Evolutionary conservation across 2,113 vertebrate species (phyloP).

Genomic region (human): DNA sequence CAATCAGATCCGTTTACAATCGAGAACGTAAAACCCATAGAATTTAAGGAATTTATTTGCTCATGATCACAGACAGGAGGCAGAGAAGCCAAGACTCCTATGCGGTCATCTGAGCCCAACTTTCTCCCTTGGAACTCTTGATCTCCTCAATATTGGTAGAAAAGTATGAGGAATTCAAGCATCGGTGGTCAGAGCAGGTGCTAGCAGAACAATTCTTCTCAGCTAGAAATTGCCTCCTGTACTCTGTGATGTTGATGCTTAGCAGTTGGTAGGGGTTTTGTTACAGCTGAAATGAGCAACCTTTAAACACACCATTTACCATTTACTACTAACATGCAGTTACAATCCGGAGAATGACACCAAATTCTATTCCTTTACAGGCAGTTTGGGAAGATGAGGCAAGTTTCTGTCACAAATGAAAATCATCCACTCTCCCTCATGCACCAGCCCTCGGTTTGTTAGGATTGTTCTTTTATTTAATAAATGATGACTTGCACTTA

Average conservation of each 20-base stretch:
- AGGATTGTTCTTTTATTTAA: neutral
- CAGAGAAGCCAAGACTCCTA: neutral
- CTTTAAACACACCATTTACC: slow-evolving; percentile 73
- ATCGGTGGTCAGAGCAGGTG: neutral
- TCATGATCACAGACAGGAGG: neutral
- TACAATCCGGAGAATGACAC: slow-evolving; percentile 60
- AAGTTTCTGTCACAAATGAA: neutral
- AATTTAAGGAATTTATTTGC: neutral
- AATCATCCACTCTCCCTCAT: neutral
- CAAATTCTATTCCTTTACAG: slow-evolving; percentile 35
- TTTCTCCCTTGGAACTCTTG: neutral
- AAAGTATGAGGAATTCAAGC: neutral
- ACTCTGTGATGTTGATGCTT: slow-evolving; percentile 34
- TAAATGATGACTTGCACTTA: neutral
- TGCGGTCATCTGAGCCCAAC: neutral
- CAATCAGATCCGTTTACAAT: neutral
- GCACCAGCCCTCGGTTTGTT: neutral
- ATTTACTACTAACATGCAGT: slow-evolving; percentile 54
- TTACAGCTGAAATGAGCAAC: slow-evolving; percentile 76
- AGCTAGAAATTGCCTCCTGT: slow-evolving; percentile 27
- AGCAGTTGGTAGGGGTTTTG: slow-evolving; percentile 71
- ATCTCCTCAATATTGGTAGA: neutral
- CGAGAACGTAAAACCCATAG: neutral
- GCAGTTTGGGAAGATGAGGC: neutral
- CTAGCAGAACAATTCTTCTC: slow-evolving; percentile 17